phyloP scores from a whole-genome alignment of 2,797 vertebrate genomes.

The Parambassis ranga region DNA sequence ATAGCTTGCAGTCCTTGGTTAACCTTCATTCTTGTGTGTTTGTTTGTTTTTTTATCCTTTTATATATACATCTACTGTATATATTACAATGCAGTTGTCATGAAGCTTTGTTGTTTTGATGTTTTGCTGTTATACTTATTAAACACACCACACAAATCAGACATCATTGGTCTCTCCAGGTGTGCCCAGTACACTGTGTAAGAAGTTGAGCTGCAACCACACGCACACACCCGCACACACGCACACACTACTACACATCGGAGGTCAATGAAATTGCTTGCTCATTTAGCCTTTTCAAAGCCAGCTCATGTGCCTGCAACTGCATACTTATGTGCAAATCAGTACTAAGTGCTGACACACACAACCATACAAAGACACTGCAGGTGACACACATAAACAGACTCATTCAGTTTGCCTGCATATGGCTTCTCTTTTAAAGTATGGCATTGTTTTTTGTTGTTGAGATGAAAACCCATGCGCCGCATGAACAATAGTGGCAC shows the following conservation, averaged over 20 bases:
- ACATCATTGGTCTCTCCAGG: not conserved
- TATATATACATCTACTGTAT: not conserved
- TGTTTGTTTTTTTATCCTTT: conserved; percentile 1
- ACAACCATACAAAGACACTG: not conserved
- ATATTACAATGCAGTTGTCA: not conserved
- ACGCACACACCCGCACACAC: not conserved
- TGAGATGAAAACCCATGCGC: not conserved
- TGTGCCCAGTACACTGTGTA: not conserved
- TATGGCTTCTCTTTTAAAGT: not conserved
- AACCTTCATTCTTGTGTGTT: conserved; percentile 48
- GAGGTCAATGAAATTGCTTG: conserved; percentile 7
- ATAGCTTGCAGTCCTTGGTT: conserved; percentile 56
- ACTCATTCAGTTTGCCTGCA: not conserved
- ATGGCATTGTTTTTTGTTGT: conserved; percentile 5
- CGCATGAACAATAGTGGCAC: not conserved
- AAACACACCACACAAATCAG: not conserved
- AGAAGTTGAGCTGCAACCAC: conserved; percentile 8
- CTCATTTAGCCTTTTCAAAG: conserved; percentile 33
- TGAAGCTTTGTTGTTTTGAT: conserved; percentile 3
- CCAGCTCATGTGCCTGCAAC: not conserved
- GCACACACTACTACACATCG: not conserved
- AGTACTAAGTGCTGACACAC: conserved; percentile 2
- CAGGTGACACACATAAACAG: not conserved
- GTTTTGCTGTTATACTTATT: not conserved
- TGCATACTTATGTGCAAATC: conserved; percentile 18